Conservation (phyloP, 2,797 vertebrate genomes). For the Chaetophractus vellerosus region DNA sequence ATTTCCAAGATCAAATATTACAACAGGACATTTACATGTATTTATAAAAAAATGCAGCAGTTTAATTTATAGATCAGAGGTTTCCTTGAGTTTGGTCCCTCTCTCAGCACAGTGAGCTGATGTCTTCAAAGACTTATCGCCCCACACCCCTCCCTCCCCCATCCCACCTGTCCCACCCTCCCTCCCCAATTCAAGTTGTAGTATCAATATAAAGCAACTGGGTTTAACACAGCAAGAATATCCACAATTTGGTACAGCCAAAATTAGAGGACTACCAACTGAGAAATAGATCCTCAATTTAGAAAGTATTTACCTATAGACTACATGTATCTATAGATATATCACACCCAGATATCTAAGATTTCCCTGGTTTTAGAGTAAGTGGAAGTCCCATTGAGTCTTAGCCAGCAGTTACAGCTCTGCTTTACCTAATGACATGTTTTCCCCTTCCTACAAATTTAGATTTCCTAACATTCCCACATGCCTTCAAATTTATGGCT, state of each 20-base stretch:
- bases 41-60: conserved; percentile 93
- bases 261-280: conserved; percentile 77
- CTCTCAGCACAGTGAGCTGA: conserved; percentile 90
- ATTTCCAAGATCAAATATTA: conserved; percentile 93
- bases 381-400: conserved; percentile 72
- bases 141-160: conserved; percentile 63
- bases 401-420: conserved; percentile 75
- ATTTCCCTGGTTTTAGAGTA: conserved; percentile 76
- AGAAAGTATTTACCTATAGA: conserved; percentile 79
- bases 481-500: conserved; percentile 57
- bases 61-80: conserved; percentile 91
- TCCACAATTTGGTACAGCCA: conserved; percentile 82
- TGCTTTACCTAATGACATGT: conserved; percentile 82
- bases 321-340: conserved; percentile 65
- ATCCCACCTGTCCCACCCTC: conserved; percentile 76
- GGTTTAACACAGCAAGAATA: conserved; percentile 84
- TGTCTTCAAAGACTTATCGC: conserved; percentile 81
- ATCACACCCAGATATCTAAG: conserved; percentile 77
- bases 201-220: conserved; percentile 83
- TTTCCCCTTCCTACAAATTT: conserved; percentile 34
- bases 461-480: conserved; percentile 12
- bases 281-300: conserved; percentile 72
- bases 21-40: conserved; percentile 93
- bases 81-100: conserved; percentile 92
- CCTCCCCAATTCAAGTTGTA: conserved; percentile 78